Evolutionary conservation across 2,113 vertebrate species (phyloP).

Genomic region (human): GRCh38 chr11:76546001-76546500

Average conservation of each 20-base stretch:
- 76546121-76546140: constrained; percentile 88
- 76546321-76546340: constrained; percentile 46
- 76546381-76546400: not conserved
- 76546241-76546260: constrained; percentile 91
- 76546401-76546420: not conserved
- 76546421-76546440: constrained; percentile 24
- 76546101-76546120: constrained; percentile 79
- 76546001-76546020: constrained; percentile 91
- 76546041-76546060: constrained; percentile 87
- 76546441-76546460: not conserved
- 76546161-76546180: constrained; percentile 82
- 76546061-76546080: constrained; percentile 81
- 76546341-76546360: constrained; percentile 16
- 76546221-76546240: constrained; percentile 88
- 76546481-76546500: constrained; percentile 34
- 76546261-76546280: constrained; percentile 87
- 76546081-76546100: constrained; percentile 85
- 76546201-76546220: constrained; percentile 79
- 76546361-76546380: not conserved
- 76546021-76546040: constrained; percentile 91
- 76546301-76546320: constrained; percentile 64
- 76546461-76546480: not conserved
- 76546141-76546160: constrained; percentile 83
- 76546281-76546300: constrained; percentile 94
- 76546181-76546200: constrained; percentile 82